phyloP scores from a whole-genome alignment of 1,140 invertebrate species.

The Centruroides vittatus region DNA sequence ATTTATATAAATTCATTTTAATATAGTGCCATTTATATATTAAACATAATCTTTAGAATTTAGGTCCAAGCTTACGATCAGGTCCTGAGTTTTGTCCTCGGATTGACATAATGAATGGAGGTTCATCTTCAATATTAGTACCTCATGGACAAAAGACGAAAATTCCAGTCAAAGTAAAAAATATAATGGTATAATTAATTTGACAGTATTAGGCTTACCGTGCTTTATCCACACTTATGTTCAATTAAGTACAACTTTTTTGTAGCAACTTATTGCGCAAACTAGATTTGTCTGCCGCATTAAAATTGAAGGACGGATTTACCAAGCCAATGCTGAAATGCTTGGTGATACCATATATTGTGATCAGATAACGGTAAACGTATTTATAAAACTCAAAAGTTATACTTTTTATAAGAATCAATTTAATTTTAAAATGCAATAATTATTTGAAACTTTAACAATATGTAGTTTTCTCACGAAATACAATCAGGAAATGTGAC shows the following conservation, averaged over 20 bases:
- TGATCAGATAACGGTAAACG: constrained; percentile 47
- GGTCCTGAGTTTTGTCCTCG: constrained; percentile 85
- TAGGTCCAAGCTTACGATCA: constrained; percentile 76
- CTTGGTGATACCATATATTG: constrained; percentile 87
- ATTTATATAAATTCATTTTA: too few species aligned
- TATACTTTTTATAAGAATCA: background rate
- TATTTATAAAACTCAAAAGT: background rate
- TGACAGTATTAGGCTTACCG: too few species aligned
- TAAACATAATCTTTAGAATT: constrained; percentile 2
- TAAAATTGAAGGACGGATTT: constrained; percentile 87
- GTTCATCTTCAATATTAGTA: constrained; percentile 70
- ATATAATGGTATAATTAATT: constrained; percentile 38
- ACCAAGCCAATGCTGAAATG: constrained; percentile 75
- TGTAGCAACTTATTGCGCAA: constrained; percentile 79
- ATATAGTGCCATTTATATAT: background rate
- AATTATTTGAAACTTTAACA: background rate
- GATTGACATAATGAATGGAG: constrained; percentile 64
- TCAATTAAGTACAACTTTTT: background rate
- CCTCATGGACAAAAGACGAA: constrained; percentile 74
- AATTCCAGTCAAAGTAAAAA: constrained; percentile 84
- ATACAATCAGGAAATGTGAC: constrained; percentile 62
- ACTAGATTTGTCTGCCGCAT: constrained; percentile 89
- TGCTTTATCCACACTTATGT: too few species aligned
- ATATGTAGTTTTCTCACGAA: constrained; percentile 20
- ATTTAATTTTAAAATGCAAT: background rate